Base-by-base conservation (phyloP, 1,140 invertebrate species). In the Ptiloglossa arizonensis region DNA sequence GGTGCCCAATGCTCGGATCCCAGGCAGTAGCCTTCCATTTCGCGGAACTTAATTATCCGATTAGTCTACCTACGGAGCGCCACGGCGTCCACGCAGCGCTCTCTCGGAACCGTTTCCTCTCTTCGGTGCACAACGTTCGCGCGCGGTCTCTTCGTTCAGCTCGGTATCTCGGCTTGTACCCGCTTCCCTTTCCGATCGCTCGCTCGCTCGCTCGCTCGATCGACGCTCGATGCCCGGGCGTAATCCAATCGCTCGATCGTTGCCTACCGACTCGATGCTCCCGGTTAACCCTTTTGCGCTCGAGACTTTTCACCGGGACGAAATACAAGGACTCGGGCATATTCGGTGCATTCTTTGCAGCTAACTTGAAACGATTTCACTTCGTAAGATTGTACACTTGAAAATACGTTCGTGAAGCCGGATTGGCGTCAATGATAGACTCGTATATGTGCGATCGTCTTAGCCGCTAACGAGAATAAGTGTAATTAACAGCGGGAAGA, bases 31-130 rank as follows among this genome's bases (percentile, higher is more conserved):
- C 72, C 82, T 86, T 81, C 82, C 81, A 82, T 87, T 87, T 87
- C 72, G 78, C 69, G 82, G 64, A 84, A 90, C 86, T 89, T 86
- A 86, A 89, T 90, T 89, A 90, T 87, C 81, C 80, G 89, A 89
- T 89, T 87, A 87, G 76, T 77, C 80, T 67, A 79, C 73, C 82
- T 83, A 79, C 78, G 74, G 62, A 79, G 66, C 79, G 57, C 83
- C 84, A 69, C 72, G 57, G 50, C 70, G 71, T 77, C 75, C 54
- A 69, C 73, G 57, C 15, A 46, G n/a, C n/a, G n/a, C n/a, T n/a
- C n/a, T n/a, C 56, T 56, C 50, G 67, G 52, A 46, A 46, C 79
- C 70, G 72, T 71, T 27, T 27, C 52, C 27, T 15, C 24, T 41
- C n/a, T 38, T 62, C 13, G 2, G 5, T 27, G 8, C 5, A 1